Base-by-base conservation (phyloP, 2,797 vertebrate genomes). In the Cossypha caffra region DNA sequence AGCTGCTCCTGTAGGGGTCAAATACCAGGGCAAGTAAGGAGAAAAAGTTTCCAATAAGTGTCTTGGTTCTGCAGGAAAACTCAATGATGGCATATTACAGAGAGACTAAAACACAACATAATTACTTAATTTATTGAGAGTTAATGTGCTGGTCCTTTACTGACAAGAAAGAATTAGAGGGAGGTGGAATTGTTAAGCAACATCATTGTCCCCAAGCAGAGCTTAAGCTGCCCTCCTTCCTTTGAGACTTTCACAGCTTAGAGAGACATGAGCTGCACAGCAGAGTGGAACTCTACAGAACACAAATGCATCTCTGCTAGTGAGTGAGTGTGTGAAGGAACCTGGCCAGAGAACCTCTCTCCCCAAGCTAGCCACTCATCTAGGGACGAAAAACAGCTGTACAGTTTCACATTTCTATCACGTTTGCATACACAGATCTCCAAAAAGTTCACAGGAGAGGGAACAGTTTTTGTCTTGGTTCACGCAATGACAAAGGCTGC, bases 151-250 rank as follows among this genome's bases (percentile, higher is more conserved):
- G 54, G 26, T 93, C 20, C 35, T 43, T 91, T 55, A 86, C 12
- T 78, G 69, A 90, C 68, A 75, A n/a, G 38, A 47, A 83, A 79
- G 37, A 68, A 93, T 54, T 43, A 93, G 86, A 68, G 24, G 35
- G 47, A 91, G 54, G 61, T 91, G 69, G 88, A 88, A 91, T 77
- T 82, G 11, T 95, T 77, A 79, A 90, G 52, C 72, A 91, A 67
- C 15, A 3, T 92, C 67, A 90, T 66, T 91, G 76, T 31, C 38
- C 68, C 40, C 48, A 89, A 4, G 59, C 67, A 20, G 0, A 88
- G 76, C 37, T 93, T 45, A 69, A 77, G 59, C 54, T 83, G 57
- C 68, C 37, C 19, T 77, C 42, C 55, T 90, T 58, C 85, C 54
- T 77, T 67, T n/a, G 73, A 86, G 90, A n/a, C 58, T 54, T 83